Conservation (phyloP, 1,140 invertebrate species). For the Steinernema feltiae region DNA sequence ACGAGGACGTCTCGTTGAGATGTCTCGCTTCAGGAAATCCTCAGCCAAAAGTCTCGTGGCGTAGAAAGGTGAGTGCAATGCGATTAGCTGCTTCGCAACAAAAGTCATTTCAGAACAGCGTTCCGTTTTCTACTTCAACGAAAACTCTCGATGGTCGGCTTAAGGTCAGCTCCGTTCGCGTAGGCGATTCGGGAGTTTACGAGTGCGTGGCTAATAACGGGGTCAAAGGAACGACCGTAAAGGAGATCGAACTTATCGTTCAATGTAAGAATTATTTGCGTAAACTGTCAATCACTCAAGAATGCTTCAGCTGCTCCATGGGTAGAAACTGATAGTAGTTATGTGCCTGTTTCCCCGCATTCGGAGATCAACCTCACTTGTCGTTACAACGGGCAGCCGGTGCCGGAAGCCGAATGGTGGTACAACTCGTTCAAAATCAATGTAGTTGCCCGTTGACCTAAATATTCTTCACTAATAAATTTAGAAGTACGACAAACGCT, state of each 20-base stretch:
- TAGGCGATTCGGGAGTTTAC: slow-evolving; percentile 22
- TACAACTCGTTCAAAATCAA: slow-evolving; percentile 35
- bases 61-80: slow-evolving; percentile 1
- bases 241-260: slow-evolving; percentile 20
- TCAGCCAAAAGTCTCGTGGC: slow-evolving; percentile 19
- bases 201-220: slow-evolving; percentile 24
- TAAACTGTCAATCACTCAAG: not conserved
- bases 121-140: not conserved
- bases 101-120: not conserved
- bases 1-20: slow-evolving; percentile 22
- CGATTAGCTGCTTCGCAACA: no score
- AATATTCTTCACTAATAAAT: not conserved
- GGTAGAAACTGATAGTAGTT: slow-evolving; percentile 29
- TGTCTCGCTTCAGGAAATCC: slow-evolving; percentile 27
- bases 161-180: slow-evolving; percentile 5
- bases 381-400: slow-evolving; percentile 24
- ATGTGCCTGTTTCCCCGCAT: slow-evolving; percentile 22
- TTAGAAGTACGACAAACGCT: slow-evolving; percentile 19
- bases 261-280: slow-evolving; percentile 17
- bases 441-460: not conserved
- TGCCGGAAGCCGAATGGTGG: slow-evolving; percentile 33
- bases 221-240: not conserved
- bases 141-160: slow-evolving; percentile 24
- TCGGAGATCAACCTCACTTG: slow-evolving; percentile 27
- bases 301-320: slow-evolving; percentile 26